Conservation (phyloP, 2,113 vertebrate genomes). For the Carettochelys insculpta region DNA sequence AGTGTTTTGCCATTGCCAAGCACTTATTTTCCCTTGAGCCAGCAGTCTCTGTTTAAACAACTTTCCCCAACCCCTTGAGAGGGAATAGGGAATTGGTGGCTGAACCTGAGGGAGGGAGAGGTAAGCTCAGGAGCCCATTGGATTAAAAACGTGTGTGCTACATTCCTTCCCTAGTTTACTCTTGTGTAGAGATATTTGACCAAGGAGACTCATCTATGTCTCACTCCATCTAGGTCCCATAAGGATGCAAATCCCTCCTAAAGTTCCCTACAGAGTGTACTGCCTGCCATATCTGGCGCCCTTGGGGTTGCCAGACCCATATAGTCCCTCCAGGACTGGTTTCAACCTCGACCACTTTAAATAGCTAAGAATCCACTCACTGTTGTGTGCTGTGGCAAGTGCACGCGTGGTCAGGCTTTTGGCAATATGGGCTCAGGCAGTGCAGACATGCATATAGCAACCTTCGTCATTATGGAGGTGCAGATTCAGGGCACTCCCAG, state of each 20-base stretch:
- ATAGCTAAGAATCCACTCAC: not conserved
- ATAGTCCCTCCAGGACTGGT: not conserved
- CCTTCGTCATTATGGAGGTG: not conserved
- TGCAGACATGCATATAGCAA: not conserved
- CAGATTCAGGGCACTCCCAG: not conserved
- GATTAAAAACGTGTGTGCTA: not conserved
- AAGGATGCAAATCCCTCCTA: not conserved
- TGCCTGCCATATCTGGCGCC: not conserved
- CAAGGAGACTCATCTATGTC: not conserved
- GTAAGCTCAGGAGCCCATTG: not conserved
- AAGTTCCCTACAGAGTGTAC: slow-evolving; percentile 19
- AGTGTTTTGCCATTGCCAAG: fast-evolving
- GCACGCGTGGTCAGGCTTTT: not conserved
- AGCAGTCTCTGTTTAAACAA: not conserved
- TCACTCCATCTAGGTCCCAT: not conserved
- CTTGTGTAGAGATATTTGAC: not conserved
- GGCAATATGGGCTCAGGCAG: not conserved
- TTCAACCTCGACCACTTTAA: not conserved
- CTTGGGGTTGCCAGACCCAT: not conserved
- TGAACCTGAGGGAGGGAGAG: not conserved
- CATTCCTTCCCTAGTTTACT: not conserved
- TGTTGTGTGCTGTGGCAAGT: not conserved
- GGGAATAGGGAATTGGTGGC: slow-evolving; percentile 19
- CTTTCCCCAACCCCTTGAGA: not conserved
- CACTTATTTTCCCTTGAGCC: not conserved